A percentile compares a stretch with the other conserved stretches of the same genome.
phyloP scores from a whole-genome alignment of 2,888 invertebrate genomes.

The Drosophila bunnanda region DNA sequence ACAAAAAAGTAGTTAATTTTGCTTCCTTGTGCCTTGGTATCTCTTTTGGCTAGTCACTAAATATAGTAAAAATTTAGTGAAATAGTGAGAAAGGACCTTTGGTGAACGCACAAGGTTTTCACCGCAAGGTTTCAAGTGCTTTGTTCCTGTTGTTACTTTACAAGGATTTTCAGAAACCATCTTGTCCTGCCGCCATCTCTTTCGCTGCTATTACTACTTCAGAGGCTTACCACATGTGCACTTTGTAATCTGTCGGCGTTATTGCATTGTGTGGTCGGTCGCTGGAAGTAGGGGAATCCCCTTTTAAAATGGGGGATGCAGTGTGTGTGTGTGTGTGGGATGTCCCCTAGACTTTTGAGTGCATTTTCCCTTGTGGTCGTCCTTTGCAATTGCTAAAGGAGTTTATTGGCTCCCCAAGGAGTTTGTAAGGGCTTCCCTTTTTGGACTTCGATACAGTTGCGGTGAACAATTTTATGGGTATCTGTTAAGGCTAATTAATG shows the following conservation, averaged over 20 bases:
- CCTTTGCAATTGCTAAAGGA: conserved; percentile 42
- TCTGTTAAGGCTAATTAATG: conserved; percentile 59
- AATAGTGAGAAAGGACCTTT: conserved; percentile 12
- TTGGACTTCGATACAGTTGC: conserved; percentile 57
- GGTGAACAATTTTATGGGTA: conserved; percentile 33
- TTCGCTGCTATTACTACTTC: conserved; percentile 64
- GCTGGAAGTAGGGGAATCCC: conserved; percentile 8
- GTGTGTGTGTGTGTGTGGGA: neutral
- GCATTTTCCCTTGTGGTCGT: conserved; percentile 61
- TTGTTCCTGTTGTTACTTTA: conserved; percentile 54
- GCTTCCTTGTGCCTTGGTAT: too few relatives aligned
- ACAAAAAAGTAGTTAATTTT: too few relatives aligned
- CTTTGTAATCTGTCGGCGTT: conserved; percentile 81
- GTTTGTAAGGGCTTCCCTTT: conserved; percentile 4
- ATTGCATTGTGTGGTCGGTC: conserved; percentile 69
- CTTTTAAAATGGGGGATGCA: conserved; percentile 15
- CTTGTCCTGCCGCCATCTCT: conserved; percentile 16
- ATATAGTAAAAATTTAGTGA: neutral
- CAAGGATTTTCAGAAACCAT: conserved; percentile 70
- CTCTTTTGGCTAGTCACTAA: neutral
- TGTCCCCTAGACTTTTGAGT: conserved; percentile 57
- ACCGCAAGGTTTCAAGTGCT: conserved; percentile 51
- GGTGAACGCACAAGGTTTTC: conserved; percentile 43
- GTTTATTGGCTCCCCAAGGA: conserved; percentile 26
- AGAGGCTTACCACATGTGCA: conserved; percentile 78